These are phyloP conservation scores for Tretioscincus oriximinensis DNA, from an alignment of 2,113 vertebrate species.

Conservation along the genomic window DNA sequence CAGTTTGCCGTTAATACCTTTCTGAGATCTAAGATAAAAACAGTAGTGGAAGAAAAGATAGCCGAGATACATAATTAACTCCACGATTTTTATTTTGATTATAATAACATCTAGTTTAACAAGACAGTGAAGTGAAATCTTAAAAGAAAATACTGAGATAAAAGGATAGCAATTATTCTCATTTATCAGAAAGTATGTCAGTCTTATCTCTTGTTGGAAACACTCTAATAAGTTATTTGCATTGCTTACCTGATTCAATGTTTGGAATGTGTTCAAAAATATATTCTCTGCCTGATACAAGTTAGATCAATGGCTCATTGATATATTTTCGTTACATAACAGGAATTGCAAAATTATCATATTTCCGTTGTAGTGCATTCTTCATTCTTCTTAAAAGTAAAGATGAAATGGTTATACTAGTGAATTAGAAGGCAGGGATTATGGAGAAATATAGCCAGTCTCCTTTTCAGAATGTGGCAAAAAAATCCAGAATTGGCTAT, in stretches of 20 bases:
- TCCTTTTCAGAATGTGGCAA: too few species aligned
- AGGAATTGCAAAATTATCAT: not conserved
- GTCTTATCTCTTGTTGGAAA: not conserved
- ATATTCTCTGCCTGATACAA: not conserved
- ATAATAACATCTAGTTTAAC: conserved; percentile 1
- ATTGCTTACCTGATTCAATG: not conserved
- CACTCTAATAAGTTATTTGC: not conserved
- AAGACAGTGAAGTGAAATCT: conserved; percentile 8
- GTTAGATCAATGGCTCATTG: not conserved
- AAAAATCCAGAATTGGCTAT: too few species aligned
- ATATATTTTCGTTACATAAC: not conserved
- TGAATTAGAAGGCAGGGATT: too few species aligned
- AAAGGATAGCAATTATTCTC: not conserved
- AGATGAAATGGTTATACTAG: not conserved
- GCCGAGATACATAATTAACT: not conserved
- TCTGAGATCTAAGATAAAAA: not conserved
- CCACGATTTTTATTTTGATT: not conserved
- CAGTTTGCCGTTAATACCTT: not conserved
- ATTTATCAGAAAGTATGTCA: not conserved
- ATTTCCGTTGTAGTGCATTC: not conserved
- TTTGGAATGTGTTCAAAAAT: too few species aligned
- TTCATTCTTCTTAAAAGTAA: not conserved
- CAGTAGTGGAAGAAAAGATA: not conserved
- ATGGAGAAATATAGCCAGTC: too few species aligned
- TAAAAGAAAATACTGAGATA: not conserved